Conservation (phyloP, 2,113 vertebrate species). For the Brevimyrus niger region DNA sequence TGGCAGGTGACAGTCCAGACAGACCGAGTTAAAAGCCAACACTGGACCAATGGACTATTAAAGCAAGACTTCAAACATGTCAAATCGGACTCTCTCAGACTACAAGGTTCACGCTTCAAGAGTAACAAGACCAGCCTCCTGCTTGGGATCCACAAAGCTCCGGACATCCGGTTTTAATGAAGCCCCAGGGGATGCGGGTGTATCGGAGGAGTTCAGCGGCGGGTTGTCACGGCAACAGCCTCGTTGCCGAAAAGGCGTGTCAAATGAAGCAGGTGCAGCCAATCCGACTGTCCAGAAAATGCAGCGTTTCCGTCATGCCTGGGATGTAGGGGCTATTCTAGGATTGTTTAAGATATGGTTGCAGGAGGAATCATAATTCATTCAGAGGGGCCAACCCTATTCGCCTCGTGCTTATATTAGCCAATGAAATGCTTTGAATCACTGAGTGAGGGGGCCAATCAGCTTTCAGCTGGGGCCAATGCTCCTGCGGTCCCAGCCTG, state of each 20-base stretch:
- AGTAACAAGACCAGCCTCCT: not conserved
- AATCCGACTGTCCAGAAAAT: not conserved
- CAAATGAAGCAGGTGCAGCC: not conserved
- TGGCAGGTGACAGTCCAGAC: not conserved
- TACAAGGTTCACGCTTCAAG: not conserved
- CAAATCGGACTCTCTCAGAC: not conserved
- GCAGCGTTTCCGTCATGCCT: not conserved
- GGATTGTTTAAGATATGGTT: not conserved
- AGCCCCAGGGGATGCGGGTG: not conserved
- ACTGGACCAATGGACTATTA: not conserved
- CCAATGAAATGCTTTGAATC: not conserved
- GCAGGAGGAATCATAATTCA: not conserved
- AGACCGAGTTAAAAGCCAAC: not conserved
- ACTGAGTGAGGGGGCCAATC: not conserved
- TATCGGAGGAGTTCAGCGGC: not conserved
- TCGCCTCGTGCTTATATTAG: not conserved
- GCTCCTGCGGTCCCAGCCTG: not conserved
- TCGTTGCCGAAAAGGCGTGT: not conserved
- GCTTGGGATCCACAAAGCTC: not conserved
- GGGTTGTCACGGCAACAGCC: not conserved
- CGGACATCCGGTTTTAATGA: constrained; percentile 1
- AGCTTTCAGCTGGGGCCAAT: not conserved
- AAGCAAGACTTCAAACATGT: not conserved
- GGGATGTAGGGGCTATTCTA: not conserved
- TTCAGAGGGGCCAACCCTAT: not conserved